These are phyloP conservation scores for Archips crataeganus DNA, from an alignment of 2,888 invertebrate species.

Conservation along the genomic window DNA sequence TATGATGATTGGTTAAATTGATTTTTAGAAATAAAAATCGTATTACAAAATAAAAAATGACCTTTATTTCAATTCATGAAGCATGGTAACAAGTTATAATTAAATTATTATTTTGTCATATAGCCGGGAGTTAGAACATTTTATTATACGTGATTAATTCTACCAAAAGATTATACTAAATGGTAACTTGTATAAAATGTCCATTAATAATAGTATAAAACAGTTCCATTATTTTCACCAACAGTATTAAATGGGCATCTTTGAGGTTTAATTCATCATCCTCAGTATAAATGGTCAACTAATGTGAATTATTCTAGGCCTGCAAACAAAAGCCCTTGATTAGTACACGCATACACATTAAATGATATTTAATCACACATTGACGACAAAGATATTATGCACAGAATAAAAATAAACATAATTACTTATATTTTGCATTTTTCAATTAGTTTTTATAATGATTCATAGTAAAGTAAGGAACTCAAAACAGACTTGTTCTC, in stretches of 20 bases:
- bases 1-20: constrained; percentile 5
- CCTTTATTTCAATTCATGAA: constrained; percentile 84
- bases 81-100: constrained; percentile 85
- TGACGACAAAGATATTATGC: constrained; percentile 37
- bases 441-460: constrained; percentile 24
- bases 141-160: constrained; percentile 76
- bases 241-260: constrained; percentile 65
- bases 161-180: constrained; percentile 82
- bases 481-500: background rate
- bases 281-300: constrained; percentile 75
- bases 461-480: constrained; percentile 23
- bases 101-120: constrained; percentile 79
- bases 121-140: constrained; percentile 78
- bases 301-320: constrained; percentile 75
- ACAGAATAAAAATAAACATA: constrained; percentile 28
- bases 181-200: constrained; percentile 85
- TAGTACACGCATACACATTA: constrained; percentile 35
- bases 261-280: constrained; percentile 72
- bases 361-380: constrained; percentile 35
- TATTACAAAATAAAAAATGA: constrained; percentile 84
- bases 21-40: constrained; percentile 62
- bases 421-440: constrained; percentile 28
- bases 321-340: constrained; percentile 62
- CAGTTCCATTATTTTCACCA: constrained; percentile 72
- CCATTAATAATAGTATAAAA: constrained; percentile 80